A percentile compares a stretch with the other conserved stretches of the same genome.
These are phyloP conservation scores for Crocidura indochinensis DNA, from an alignment of 2,797 vertebrate genomes.

Conservation along the genomic window DNA sequence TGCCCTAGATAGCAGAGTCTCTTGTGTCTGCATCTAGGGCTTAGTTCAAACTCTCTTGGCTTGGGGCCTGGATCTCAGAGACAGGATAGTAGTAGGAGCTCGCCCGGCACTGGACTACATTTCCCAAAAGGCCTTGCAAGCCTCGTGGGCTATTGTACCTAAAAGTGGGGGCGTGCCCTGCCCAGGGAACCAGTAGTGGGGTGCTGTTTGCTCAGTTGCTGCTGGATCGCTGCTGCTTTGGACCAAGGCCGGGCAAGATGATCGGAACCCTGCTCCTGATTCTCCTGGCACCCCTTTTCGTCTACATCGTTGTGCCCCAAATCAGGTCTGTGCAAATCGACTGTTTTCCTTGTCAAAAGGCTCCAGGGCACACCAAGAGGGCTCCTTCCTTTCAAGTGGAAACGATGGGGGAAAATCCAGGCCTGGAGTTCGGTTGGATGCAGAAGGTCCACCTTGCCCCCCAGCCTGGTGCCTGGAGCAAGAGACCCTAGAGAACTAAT, in stretches of 20 bases:
- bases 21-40: no score
- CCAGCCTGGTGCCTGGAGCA: no score
- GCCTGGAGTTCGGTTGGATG: neutral
- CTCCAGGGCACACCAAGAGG: neutral
- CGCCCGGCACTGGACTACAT: conserved; percentile 75
- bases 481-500: no score
- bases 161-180: conserved; percentile 6
- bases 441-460: neutral
- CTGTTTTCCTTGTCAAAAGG: conserved; percentile 20
- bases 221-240: no score
- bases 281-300: conserved; percentile 65
- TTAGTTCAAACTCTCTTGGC: neutral
- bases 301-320: conserved; percentile 73
- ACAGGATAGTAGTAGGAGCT: no score
- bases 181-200: neutral
- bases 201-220: accelerated
- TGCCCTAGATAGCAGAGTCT: neutral
- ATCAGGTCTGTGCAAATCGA: conserved; percentile 81
- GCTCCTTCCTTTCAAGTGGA: no score
- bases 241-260: conserved; percentile 48
- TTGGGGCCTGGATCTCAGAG: accelerated
- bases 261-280: conserved; percentile 62
- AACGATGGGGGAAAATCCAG: neutral
- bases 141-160: neutral
- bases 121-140: conserved; percentile 77